A percentile compares a stretch with the other conserved stretches of the same genome.
These are phyloP conservation scores for Zaprionus tsacasi DNA, from an alignment of 1,140 invertebrate genomes.

Conservation along the genomic window DNA sequence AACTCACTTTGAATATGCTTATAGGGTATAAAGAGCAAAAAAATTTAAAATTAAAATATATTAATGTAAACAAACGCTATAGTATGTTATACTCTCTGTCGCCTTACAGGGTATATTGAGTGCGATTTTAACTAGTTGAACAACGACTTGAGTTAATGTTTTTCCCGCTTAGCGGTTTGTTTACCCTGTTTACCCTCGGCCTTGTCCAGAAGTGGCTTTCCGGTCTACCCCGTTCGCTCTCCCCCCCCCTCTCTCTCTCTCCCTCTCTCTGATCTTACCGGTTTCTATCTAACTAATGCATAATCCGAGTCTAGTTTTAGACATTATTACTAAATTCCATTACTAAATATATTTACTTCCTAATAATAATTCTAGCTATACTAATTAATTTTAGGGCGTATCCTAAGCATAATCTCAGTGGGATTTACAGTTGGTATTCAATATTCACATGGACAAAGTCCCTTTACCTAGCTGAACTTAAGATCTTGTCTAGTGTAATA, in stretches of 20 bases:
- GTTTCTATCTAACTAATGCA: constrained; percentile 4
- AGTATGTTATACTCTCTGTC: neutral
- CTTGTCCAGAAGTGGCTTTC: constrained; percentile 8
- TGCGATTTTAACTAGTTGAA: neutral
- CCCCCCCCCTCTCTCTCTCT: neutral
- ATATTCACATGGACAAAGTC: neutral
- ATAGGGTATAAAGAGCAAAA: neutral
- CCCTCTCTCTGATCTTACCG: neutral
- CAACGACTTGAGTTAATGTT: neutral
- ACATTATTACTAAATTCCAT: neutral
- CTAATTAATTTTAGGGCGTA: neutral
- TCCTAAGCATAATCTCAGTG: neutral
- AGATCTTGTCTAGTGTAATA: neutral
- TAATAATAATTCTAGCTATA: neutral
- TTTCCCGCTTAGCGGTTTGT: constrained; percentile 3
- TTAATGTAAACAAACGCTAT: neutral
- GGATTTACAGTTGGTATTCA: neutral
- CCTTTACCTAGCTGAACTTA: neutral
- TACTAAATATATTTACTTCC: neutral
- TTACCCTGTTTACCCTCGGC: constrained; percentile 20
- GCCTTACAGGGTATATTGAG: neutral
- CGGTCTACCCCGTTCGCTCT: neutral
- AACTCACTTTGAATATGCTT: neutral
- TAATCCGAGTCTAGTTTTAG: neutral
- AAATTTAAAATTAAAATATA: neutral